These are phyloP conservation scores for Nasonovia ribisnigri DNA, from an alignment of 2,888 invertebrate species.

Conservation along the genomic window DNA sequence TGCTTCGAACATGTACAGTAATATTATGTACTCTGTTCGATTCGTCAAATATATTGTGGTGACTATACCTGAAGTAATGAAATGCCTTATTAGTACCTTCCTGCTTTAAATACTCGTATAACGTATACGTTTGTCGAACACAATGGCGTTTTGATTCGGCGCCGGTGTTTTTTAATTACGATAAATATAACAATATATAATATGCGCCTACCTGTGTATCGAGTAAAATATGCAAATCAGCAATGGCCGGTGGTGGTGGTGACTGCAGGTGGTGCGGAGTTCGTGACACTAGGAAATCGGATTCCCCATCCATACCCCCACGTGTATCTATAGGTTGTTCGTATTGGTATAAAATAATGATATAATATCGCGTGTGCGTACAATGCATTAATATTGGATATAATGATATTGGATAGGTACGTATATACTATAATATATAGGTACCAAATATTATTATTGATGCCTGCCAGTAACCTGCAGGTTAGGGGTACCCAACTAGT, in stretches of 20 bases:
- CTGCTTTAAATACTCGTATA: not conserved
- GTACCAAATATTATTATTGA: not conserved
- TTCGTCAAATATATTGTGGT: not conserved
- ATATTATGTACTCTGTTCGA: not conserved
- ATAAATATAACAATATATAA: not conserved
- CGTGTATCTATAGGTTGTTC: not conserved
- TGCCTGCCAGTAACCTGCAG: not conserved
- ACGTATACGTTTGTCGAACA: not conserved
- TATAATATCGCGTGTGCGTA: not conserved
- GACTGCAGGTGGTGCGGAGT: not conserved
- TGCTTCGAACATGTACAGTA: not conserved
- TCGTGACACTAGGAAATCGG: not conserved
- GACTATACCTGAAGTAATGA: not conserved
- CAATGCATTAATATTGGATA: not conserved
- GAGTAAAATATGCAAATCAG: not conserved
- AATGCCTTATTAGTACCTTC: not conserved
- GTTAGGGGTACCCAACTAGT: not conserved
- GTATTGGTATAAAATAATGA: not conserved
- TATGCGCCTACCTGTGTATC: not conserved
- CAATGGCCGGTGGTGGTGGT: not conserved
- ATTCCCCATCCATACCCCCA: not conserved
- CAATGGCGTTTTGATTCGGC: not conserved
- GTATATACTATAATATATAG: not conserved
- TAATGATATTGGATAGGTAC: not conserved
- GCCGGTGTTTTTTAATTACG: not conserved